A percentile compares a stretch with the other conserved stretches of the same genome.
These are phyloP conservation scores for Ailurus styani DNA, from an alignment of 2,113 vertebrate species.

Conservation along the genomic window DNA sequence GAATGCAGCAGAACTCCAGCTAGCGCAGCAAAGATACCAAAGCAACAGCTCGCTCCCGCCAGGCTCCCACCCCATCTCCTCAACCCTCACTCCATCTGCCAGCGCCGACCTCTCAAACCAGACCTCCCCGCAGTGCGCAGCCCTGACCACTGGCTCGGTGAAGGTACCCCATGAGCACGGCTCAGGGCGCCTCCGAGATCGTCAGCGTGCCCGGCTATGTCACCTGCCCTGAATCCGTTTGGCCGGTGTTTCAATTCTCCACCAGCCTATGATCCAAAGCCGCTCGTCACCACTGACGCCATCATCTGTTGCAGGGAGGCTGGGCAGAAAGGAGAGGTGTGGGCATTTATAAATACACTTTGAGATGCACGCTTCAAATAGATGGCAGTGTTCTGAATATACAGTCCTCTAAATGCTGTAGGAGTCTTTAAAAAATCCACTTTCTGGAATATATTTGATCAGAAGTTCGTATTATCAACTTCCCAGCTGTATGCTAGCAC, in stretches of 20 bases:
- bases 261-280: background rate
- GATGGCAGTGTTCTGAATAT: background rate
- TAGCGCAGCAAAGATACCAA: background rate
- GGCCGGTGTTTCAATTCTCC: background rate
- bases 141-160: rapidly evolving
- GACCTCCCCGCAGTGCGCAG: background rate
- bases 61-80: background rate
- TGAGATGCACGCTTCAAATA: background rate
- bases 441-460: background rate
- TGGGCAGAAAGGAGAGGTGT: background rate
- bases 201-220: background rate
- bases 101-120: no score
- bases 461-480: background rate
- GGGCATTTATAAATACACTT: background rate
- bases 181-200: no score
- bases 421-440: background rate
- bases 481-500: background rate
- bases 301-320: background rate
- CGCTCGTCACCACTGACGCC: background rate
- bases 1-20: background rate
- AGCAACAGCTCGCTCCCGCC: background rate
- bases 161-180: background rate
- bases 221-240: background rate
- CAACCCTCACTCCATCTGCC: background rate
- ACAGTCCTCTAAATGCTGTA: background rate